phyloP scores from a whole-genome alignment of 2,888 invertebrate genomes.

The Ophion ellenae region DNA sequence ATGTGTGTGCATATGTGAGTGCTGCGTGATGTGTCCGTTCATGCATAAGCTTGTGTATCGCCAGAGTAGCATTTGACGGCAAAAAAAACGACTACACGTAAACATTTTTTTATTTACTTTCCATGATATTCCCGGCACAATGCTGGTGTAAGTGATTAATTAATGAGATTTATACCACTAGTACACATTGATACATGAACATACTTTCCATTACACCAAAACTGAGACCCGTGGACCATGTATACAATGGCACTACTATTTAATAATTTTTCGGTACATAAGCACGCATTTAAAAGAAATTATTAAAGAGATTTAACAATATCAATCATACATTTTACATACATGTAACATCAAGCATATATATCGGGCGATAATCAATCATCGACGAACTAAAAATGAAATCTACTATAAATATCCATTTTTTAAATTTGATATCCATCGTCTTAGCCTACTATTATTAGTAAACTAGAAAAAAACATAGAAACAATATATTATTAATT shows the following conservation, averaged over 20 bases:
- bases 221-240: background rate
- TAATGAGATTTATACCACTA: slow-evolving; percentile 1
- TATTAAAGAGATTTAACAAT: background rate
- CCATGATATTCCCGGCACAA: slow-evolving; percentile 31
- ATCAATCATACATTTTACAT: background rate
- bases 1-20: background rate
- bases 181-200: background rate
- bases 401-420: background rate
- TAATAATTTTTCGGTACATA: background rate
- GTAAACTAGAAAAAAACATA: background rate
- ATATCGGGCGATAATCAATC: slow-evolving; percentile 2
- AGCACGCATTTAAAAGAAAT: slow-evolving; percentile 1
- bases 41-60: slow-evolving; percentile 16
- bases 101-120: slow-evolving; percentile 47
- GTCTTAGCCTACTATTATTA: background rate
- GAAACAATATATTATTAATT: too few species aligned
- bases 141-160: slow-evolving; percentile 1
- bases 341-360: background rate
- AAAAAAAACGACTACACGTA: slow-evolving; percentile 52
- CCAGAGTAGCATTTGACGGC: slow-evolving; percentile 58
- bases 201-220: slow-evolving; percentile 1
- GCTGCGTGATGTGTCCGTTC: background rate
- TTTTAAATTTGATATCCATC: background rate
- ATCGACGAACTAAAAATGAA: background rate
- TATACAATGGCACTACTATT: background rate